phyloP scores from a whole-genome alignment of 2,113 vertebrate genomes.

The Oryzias melastigma region DNA sequence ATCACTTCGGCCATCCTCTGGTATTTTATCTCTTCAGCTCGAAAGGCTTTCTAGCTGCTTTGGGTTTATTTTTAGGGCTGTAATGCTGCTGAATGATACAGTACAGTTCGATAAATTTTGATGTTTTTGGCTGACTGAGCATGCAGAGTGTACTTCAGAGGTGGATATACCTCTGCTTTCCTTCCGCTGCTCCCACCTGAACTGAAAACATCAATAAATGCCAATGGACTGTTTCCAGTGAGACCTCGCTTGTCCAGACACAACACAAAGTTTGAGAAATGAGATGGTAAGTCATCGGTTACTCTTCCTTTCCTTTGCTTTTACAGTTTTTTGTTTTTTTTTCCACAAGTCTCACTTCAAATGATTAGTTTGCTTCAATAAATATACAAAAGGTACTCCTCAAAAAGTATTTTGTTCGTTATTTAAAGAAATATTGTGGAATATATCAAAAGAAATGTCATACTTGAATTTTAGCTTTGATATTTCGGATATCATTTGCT shows the following conservation, averaged over 20 bases:
- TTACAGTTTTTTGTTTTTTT: background rate
- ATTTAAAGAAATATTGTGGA: too few species aligned
- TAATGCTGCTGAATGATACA: background rate
- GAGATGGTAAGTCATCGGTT: background rate
- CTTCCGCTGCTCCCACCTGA: background rate
- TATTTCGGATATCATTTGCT: too few species aligned
- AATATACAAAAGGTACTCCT: too few species aligned
- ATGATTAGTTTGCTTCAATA: too few species aligned
- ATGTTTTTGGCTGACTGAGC: slow-evolving; percentile 11
- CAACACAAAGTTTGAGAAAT: slow-evolving; percentile 3
- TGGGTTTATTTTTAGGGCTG: background rate
- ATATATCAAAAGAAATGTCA: too few species aligned
- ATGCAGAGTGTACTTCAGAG: background rate
- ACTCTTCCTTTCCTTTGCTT: background rate
- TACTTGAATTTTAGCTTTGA: too few species aligned
- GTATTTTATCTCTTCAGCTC: slow-evolving; percentile 1
- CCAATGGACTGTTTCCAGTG: background rate
- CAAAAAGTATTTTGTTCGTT: too few species aligned
- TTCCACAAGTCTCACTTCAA: background rate
- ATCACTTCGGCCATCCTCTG: background rate
- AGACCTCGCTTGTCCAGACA: slow-evolving; percentile 3
- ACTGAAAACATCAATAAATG: slow-evolving; percentile 11
- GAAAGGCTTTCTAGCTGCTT: slow-evolving; percentile 5
- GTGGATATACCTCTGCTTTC: background rate
- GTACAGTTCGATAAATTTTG: background rate